These are phyloP conservation scores for Mesoclemmys tuberculata DNA, from an alignment of 2,113 vertebrate genomes.

Conservation along the genomic window DNA sequence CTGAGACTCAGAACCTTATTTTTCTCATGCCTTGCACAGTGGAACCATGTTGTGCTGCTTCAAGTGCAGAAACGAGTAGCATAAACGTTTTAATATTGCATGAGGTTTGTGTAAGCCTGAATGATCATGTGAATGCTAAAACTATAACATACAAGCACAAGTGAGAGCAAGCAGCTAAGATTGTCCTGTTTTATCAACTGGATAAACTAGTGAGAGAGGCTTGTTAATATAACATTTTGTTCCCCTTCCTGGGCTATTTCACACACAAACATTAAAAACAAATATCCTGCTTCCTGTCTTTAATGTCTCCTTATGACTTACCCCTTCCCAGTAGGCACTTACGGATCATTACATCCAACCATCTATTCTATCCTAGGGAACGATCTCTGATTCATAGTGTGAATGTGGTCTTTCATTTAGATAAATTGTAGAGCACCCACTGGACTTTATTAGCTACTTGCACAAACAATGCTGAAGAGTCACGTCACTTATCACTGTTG, in stretches of 20 bases:
- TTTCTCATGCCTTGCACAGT: slow-evolving; percentile 60
- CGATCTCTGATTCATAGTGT: rapidly evolving
- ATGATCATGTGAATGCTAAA: slow-evolving; percentile 78
- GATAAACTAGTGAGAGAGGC: slow-evolving; percentile 48
- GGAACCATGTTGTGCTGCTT: slow-evolving; percentile 71
- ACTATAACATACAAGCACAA: slow-evolving; percentile 61
- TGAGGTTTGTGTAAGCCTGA: slow-evolving; percentile 80
- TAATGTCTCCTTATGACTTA: slow-evolving; percentile 20
- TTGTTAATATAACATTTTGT: slow-evolving; percentile 55
- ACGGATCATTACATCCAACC: background rate
- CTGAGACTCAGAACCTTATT: slow-evolving; percentile 66
- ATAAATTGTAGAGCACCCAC: background rate
- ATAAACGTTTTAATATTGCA: slow-evolving; percentile 85
- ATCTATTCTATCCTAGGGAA: background rate
- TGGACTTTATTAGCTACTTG: background rate
- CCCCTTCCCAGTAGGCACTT: background rate
- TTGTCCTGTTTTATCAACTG: slow-evolving; percentile 37
- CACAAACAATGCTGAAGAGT: background rate
- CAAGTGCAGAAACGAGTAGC: slow-evolving; percentile 73
- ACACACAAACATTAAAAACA: slow-evolving; percentile 37
- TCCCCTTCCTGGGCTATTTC: slow-evolving; percentile 37
- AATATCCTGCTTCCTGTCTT: background rate
- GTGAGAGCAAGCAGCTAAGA: slow-evolving; percentile 51
- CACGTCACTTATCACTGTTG: background rate
- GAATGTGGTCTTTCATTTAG: background rate